phyloP scores from a whole-genome alignment of 2,113 vertebrate species.

The Stigmatopora argus region DNA sequence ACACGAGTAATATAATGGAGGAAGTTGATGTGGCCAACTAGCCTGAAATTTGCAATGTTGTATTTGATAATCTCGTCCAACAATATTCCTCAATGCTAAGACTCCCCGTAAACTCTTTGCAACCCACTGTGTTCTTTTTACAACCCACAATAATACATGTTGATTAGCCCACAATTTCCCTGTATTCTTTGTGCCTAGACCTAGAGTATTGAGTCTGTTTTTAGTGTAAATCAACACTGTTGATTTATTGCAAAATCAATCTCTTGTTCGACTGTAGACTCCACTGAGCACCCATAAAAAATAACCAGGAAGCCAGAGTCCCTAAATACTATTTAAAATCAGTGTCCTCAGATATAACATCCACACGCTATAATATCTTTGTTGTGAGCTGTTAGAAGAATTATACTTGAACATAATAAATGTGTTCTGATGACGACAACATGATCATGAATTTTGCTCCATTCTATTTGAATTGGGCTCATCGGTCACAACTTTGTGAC shows the following conservation, averaged over 20 bases:
- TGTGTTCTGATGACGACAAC: too few relatives aligned
- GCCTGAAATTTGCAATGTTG: background rate
- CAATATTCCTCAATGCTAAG: background rate
- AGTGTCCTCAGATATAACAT: background rate
- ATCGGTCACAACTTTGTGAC: background rate
- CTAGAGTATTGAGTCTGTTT: background rate
- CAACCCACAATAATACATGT: background rate
- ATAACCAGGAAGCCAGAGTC: background rate
- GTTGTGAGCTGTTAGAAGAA: background rate
- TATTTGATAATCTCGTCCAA: background rate
- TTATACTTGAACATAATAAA: too few relatives aligned
- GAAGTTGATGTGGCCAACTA: too few relatives aligned
- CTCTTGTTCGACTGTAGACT: too few relatives aligned
- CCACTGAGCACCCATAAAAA: background rate
- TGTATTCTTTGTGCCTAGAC: background rate
- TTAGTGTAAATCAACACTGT: background rate
- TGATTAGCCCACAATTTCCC: background rate
- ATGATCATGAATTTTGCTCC: too few relatives aligned
- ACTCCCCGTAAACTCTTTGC: background rate
- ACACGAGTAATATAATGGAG: too few relatives aligned
- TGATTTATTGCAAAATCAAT: too few relatives aligned
- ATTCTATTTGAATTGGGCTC: background rate
- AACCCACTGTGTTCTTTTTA: background rate
- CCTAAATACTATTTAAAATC: background rate
- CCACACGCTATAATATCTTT: background rate